Conservation (phyloP, 2,113 vertebrate genomes). For the Leptosomus discolor region DNA sequence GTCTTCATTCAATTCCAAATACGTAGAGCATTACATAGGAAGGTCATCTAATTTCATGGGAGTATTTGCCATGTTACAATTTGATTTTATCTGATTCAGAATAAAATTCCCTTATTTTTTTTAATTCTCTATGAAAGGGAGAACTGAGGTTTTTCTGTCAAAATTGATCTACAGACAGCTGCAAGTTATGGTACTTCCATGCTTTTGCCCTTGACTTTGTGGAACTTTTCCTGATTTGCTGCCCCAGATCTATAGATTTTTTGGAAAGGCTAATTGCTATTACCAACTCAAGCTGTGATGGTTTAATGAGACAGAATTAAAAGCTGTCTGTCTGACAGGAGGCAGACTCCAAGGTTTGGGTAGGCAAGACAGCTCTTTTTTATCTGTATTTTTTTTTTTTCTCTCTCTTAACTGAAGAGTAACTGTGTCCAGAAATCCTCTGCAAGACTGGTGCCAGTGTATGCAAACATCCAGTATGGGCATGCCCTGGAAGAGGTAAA, state of each 20-base stretch:
- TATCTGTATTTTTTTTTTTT: neutral
- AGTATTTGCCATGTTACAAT: neutral
- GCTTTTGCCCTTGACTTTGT: neutral
- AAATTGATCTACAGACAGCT: neutral
- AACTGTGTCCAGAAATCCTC: neutral
- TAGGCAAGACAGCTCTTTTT: neutral
- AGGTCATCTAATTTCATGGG: neutral
- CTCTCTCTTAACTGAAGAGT: neutral
- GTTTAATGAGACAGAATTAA: neutral
- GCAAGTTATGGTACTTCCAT: neutral
- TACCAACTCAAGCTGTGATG: neutral
- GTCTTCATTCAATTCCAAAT: neutral
- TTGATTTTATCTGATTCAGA: accelerated
- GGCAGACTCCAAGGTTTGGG: neutral
- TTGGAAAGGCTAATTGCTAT: neutral
- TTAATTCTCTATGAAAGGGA: neutral
- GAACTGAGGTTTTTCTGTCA: neutral
- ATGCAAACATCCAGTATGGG: neutral
- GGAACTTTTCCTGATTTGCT: neutral
- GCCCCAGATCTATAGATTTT: neutral
- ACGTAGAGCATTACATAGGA: neutral
- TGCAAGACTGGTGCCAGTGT: neutral
- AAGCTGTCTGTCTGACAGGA: neutral
- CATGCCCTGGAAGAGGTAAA: neutral
- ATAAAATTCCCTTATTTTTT: neutral